Evolutionary conservation across 2,797 vertebrate genomes (phyloP), one percentile per base, ranked within the genome.

Genomic region (Enteromius unitaeniatus): DNA sequence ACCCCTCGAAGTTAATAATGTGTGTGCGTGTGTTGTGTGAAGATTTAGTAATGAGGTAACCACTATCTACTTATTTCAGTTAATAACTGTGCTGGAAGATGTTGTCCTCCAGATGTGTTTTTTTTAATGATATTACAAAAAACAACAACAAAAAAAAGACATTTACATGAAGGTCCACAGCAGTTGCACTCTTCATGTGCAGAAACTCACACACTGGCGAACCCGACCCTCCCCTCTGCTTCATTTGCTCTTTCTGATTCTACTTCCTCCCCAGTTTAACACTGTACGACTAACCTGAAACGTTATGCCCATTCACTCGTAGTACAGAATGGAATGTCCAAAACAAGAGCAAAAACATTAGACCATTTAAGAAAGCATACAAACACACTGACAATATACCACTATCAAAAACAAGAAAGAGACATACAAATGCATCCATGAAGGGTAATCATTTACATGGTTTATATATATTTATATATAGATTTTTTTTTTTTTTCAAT

Each of bases 281-380:
- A 88, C 77, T 40, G 78, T 79, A 85, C 69, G 73, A 67, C 85
- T 62, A 75, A 42, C 81, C 85, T 80, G 78, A 68, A 84, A 68
- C 60, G 49, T 55, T 79, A 79, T 40, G 69, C 83, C 86, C 74
- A 55, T 82, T 82, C 72, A 83, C 34, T 34, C 53, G 58, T 28
- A 81, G 85, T 80, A 74, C 40, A 65, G 75, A 89, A 78, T 89
- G 92, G 89, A 93, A 94, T 91, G 92, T 90, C 78, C 89, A 79
- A 79, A 86, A 67, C 87, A 86, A 85, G 45, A 82, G 58, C 78
- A 69, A 81, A 78, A 72, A 60, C 82, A 81, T 81, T 74, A 89
- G 78, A 87, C 86, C 86, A 84, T 86, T 82, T 82, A 78, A 70
- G 87, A 73, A 84, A 87, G 86, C 89, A 88, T 91, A 91, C 82